Evolutionary conservation across 2,113 vertebrate species (phyloP).

Genomic region (Lophotis ruficrista): DNA sequence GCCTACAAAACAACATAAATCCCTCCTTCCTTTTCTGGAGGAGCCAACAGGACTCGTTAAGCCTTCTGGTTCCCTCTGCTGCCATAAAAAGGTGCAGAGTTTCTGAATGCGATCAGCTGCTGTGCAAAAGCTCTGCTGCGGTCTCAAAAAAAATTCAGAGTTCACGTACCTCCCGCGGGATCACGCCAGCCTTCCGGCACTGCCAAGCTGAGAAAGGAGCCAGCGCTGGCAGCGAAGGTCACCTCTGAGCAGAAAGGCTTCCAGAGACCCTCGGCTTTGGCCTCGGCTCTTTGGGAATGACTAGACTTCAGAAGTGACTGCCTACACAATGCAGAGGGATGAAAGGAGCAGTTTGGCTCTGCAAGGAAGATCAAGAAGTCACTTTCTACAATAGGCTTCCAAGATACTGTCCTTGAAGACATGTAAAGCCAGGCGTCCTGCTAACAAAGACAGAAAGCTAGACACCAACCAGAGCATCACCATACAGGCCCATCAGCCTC

Average conservation of each 20-base stretch:
- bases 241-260: background rate
- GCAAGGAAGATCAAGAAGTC: background rate
- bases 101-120: slow-evolving; percentile 9
- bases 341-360: background rate
- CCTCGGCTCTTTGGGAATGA: background rate
- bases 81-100: slow-evolving; percentile 43
- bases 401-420: background rate
- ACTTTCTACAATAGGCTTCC: background rate
- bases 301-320: background rate
- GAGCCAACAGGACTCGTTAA: slow-evolving; percentile 9
- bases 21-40: slow-evolving; percentile 16
- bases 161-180: background rate
- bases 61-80: slow-evolving; percentile 38
- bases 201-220: accelerated
- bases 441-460: background rate
- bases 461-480: background rate
- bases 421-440: background rate
- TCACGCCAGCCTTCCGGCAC: accelerated
- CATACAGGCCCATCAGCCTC: background rate
- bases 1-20: slow-evolving; percentile 12
- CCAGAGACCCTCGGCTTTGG: background rate
- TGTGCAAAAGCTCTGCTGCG: background rate
- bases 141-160: background rate
- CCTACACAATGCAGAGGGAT: background rate
- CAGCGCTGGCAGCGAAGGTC: accelerated